These are phyloP conservation scores for Platyscapa corneri DNA, from an alignment of 1,140 invertebrate species.

Conservation along the genomic window DNA sequence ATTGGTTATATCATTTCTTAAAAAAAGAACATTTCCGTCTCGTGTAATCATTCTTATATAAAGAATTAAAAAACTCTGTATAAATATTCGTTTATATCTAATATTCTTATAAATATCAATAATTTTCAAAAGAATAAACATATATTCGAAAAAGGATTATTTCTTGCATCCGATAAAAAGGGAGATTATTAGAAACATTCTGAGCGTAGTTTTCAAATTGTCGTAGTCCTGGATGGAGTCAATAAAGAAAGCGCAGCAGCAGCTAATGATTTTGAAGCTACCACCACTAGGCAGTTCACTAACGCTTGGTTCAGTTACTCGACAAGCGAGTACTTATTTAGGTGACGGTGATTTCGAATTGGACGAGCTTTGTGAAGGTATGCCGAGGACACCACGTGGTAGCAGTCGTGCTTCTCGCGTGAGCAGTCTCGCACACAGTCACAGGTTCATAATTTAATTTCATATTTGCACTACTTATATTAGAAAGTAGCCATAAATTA, in stretches of 20 bases:
- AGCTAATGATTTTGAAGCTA: conserved; percentile 66
- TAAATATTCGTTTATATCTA: no score
- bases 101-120: no score
- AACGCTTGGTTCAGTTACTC: conserved; percentile 60
- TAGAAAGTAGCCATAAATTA: no score
- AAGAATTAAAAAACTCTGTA: no score
- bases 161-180: no score
- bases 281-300: conserved; percentile 59
- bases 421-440: conserved; percentile 80
- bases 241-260: conserved; percentile 69
- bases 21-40: no score
- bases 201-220: background rate
- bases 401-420: conserved; percentile 75
- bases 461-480: no score
- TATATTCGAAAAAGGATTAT: no score
- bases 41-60: no score
- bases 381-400: conserved; percentile 67
- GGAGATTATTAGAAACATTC: no score
- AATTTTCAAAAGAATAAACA: no score
- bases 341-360: conserved; percentile 69
- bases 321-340: conserved; percentile 67
- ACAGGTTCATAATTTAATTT: conserved; percentile 68
- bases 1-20: no score
- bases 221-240: conserved; percentile 70
- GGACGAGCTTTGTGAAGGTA: conserved; percentile 66